phyloP scores from a whole-genome alignment of 2,888 invertebrate genomes.

The Sminthurinus aureus region DNA sequence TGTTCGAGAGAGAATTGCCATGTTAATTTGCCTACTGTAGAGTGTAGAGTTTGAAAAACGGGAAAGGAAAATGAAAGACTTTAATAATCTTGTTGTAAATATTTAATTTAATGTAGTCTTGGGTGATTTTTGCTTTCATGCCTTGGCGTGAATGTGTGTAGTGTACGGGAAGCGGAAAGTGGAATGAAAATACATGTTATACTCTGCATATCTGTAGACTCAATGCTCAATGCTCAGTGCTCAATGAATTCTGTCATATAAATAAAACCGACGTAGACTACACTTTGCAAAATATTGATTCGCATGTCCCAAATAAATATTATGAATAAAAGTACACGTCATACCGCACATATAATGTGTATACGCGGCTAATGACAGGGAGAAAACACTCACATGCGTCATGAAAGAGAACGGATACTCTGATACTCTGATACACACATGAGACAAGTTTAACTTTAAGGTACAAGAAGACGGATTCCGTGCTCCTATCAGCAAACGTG shows the following conservation, averaged over 20 bases:
- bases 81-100: constrained; percentile 25
- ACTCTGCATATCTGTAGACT: no score
- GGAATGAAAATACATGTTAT: constrained; percentile 11
- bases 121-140: neutral
- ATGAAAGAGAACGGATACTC: no score
- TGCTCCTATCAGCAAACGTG: no score
- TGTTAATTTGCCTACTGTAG: neutral
- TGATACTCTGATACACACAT: no score
- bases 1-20: neutral
- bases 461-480: no score
- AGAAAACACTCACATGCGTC: no score
- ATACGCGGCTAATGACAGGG: no score
- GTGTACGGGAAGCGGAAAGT: neutral
- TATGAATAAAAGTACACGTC: neutral
- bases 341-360: neutral
- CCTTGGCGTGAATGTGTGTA: no score
- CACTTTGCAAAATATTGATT: constrained; percentile 23
- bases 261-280: no score
- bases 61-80: neutral
- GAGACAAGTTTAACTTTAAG: no score
- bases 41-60: neutral
- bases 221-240: no score
- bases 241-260: no score
- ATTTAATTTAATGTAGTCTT: constrained; percentile 14
- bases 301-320: neutral